Evolutionary conservation across 2,888 invertebrate genomes (phyloP).

Genomic region (Salticus scenicus): DNA sequence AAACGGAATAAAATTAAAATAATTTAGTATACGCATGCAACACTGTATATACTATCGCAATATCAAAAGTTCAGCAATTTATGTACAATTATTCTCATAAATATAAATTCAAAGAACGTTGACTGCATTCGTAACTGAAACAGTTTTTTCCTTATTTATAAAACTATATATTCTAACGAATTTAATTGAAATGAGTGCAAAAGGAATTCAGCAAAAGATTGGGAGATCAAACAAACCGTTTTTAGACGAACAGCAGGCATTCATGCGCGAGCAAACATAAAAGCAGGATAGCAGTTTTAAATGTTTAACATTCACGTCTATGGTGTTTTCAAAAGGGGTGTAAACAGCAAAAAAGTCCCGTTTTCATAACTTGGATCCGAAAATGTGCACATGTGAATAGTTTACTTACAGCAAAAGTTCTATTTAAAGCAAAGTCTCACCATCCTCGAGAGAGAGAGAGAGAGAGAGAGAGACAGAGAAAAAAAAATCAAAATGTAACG

Average conservation of each 20-base stretch:
- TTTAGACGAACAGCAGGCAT: neutral
- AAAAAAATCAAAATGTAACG: neutral
- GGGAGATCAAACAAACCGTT: neutral
- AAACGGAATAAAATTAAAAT: too few relatives aligned
- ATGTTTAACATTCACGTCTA: neutral
- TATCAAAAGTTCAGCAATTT: too few relatives aligned
- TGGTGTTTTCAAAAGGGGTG: neutral
- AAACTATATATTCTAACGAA: neutral
- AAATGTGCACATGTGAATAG: neutral
- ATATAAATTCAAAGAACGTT: neutral
- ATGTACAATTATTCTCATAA: too few relatives aligned
- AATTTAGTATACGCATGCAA: too few relatives aligned
- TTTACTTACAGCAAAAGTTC: neutral
- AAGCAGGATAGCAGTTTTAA: neutral
- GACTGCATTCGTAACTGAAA: neutral
- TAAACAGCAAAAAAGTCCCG: slow-evolving; percentile 11
- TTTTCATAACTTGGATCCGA: neutral
- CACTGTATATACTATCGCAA: too few relatives aligned
- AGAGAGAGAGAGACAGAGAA: too few relatives aligned
- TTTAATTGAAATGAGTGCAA: neutral
- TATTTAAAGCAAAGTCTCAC: neutral
- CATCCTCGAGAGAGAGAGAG: neutral
- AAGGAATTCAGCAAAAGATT: neutral
- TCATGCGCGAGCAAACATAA: neutral
- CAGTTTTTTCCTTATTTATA: neutral